phyloP scores from a whole-genome alignment of 2,888 invertebrate species.

The Ochlodes sylvanus region DNA sequence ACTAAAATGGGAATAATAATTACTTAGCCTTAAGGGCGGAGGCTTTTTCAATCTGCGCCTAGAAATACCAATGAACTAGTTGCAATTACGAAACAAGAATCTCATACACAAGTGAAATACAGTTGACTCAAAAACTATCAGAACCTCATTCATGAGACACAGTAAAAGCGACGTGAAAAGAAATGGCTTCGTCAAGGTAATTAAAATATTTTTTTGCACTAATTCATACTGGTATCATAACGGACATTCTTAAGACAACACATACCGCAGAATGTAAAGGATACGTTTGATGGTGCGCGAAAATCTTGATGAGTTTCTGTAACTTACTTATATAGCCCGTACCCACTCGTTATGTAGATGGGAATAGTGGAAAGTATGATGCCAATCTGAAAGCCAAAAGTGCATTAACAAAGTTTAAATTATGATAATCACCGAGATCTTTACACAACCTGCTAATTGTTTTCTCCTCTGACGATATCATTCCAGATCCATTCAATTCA shows the following conservation, averaged over 20 bases:
- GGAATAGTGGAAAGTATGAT: too few species aligned
- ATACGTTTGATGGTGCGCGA: not conserved
- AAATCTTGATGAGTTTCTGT: not conserved
- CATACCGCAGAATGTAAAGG: not conserved
- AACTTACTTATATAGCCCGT: too few species aligned
- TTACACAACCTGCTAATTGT: too few species aligned
- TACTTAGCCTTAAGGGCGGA: slow-evolving; percentile 14
- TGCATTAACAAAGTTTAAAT: too few species aligned
- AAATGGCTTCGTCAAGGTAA: slow-evolving; percentile 8
- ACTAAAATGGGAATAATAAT: slow-evolving; percentile 16
- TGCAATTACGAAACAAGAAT: slow-evolving; percentile 13
- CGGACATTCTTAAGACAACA: not conserved
- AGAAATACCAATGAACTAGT: slow-evolving; percentile 8
- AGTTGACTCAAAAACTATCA: slow-evolving; percentile 6
- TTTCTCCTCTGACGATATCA: too few species aligned
- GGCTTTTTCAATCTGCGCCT: not conserved
- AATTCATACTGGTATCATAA: not conserved
- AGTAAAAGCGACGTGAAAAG: not conserved
- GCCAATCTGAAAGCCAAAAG: too few species aligned
- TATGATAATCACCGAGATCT: too few species aligned
- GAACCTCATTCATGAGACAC: slow-evolving; percentile 6
- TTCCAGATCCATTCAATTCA: too few species aligned
- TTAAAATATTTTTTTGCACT: slow-evolving; percentile 16
- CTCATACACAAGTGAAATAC: slow-evolving; percentile 1
- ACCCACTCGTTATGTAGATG: too few species aligned